These are phyloP conservation scores for Tachyglossus aculeatus DNA, from an alignment of 2,797 vertebrate species.

Conservation along the genomic window DNA sequence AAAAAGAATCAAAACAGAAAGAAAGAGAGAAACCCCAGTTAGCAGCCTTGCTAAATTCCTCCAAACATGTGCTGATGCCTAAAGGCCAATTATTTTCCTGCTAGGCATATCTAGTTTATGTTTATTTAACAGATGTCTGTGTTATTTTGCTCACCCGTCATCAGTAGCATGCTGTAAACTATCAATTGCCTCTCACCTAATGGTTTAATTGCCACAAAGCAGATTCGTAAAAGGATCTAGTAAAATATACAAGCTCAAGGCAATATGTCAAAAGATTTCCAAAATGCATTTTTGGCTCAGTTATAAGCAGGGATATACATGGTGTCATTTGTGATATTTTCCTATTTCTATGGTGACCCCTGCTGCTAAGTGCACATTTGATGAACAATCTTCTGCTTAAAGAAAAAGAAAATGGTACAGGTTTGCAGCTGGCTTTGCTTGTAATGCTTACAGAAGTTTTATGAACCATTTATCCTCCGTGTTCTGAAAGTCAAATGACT, in stretches of 20 bases:
- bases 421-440: conserved; percentile 5
- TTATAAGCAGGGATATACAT: no score
- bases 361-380: not conserved
- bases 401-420: fast-evolving
- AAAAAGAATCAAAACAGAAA: fast-evolving
- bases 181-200: not conserved
- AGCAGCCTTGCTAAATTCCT: not conserved
- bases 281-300: not conserved
- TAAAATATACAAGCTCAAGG: fast-evolving
- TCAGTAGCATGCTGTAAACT: not conserved
- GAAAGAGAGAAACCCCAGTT: not conserved
- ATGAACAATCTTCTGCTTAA: conserved; percentile 10
- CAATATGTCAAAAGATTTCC: not conserved
- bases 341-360: conserved; percentile 17
- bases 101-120: not conserved
- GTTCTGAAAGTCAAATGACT: conserved; percentile 3
- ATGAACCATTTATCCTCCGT: not conserved
- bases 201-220: not conserved
- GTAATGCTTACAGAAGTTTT: not conserved
- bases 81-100: not conserved
- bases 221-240: not conserved
- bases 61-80: not conserved
- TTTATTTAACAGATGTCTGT: conserved; percentile 18
- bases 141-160: conserved; percentile 3
- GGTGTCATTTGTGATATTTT: no score